Evolutionary conservation across 1,140 invertebrate genomes (phyloP).

Genomic region (Tachypleus tridentatus): DNA sequence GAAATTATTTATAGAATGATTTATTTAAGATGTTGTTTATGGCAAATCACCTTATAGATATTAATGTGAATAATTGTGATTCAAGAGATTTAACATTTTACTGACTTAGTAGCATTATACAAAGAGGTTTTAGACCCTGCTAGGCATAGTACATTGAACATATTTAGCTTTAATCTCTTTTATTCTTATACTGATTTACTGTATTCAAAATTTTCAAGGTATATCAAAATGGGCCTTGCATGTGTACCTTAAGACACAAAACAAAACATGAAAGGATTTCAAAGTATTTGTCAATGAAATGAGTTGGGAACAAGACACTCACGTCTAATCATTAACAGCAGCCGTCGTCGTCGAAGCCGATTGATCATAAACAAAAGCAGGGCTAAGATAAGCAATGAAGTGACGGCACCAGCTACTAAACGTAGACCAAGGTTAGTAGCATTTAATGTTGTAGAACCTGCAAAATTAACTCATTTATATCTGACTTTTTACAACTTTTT

Average conservation of each 20-base stretch:
- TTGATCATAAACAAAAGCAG: constrained; percentile 38
- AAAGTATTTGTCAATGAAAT: not conserved
- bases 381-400: constrained; percentile 36
- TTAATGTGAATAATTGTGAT: too few species aligned
- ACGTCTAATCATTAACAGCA: constrained; percentile 28
- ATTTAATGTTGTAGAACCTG: constrained; percentile 5
- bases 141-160: too few species aligned
- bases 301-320: constrained; percentile 10
- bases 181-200: too few species aligned
- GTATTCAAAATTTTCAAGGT: not conserved
- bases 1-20: too few species aligned
- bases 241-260: not conserved
- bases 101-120: too few species aligned
- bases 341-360: constrained; percentile 32
- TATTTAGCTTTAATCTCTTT: too few species aligned
- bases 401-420: constrained; percentile 36
- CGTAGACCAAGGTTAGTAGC: constrained; percentile 30
- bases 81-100: too few species aligned
- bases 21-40: too few species aligned
- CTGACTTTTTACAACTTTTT: too few species aligned
- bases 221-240: not conserved
- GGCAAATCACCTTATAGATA: too few species aligned
- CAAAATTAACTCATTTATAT: too few species aligned
- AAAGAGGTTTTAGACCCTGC: too few species aligned
- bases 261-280: not conserved